phyloP scores from a whole-genome alignment of 2,113 vertebrate genomes.

The Corvus hawaiiensis region DNA sequence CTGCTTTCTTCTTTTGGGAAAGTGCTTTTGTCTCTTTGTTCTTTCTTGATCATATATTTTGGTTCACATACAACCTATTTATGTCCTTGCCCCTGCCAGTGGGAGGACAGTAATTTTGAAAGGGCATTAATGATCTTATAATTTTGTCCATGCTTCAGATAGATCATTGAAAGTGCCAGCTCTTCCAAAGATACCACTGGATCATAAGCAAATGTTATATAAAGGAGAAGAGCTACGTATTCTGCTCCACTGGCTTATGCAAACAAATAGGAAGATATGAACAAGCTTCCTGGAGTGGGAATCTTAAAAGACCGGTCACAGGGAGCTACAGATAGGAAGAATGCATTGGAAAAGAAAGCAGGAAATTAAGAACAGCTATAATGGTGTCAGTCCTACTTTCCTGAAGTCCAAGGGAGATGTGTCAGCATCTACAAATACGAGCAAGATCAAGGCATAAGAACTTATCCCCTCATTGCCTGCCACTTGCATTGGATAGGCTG shows the following conservation, averaged over 20 bases:
- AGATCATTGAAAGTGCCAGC: background rate
- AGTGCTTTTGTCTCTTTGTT: background rate
- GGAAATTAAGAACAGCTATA: background rate
- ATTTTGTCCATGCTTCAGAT: background rate
- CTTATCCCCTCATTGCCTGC: background rate
- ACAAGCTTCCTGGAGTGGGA: background rate
- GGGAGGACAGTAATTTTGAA: background rate
- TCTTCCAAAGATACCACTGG: background rate
- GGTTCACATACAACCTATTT: background rate
- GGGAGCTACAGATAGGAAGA: background rate
- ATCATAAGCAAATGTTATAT: background rate
- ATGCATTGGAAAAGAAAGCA: background rate
- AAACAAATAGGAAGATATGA: background rate
- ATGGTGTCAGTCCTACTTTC: background rate
- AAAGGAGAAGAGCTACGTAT: background rate
- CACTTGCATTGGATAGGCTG: background rate
- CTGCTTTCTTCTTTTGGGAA: background rate
- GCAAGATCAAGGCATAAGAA: background rate
- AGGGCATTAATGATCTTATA: background rate
- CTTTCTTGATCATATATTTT: background rate
- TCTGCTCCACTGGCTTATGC: background rate
- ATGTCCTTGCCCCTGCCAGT: background rate
- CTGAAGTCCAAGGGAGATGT: background rate
- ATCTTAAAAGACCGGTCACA: background rate
- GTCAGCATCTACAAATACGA: background rate